Evolutionary conservation across 2,113 vertebrate species (phyloP).

Genomic region (Callipepla californica): DNA sequence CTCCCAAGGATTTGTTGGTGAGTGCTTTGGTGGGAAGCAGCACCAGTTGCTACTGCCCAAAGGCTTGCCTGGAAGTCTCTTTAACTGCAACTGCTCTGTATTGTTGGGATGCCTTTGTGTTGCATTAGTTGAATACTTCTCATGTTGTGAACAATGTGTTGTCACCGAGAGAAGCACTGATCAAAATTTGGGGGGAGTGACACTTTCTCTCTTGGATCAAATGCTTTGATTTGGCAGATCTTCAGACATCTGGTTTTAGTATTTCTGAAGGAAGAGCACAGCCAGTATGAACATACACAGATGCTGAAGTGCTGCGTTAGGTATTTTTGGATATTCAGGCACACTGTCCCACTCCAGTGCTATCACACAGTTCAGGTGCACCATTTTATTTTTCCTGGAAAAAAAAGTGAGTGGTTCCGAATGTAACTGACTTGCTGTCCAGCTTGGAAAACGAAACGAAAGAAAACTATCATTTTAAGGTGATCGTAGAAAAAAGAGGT

Average conservation of each 20-base stretch:
- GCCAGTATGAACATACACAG: background rate
- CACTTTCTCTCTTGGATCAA: background rate
- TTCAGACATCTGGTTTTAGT: background rate
- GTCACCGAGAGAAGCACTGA: background rate
- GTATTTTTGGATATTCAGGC: background rate
- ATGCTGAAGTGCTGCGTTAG: background rate
- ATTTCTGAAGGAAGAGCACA: background rate
- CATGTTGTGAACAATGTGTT: background rate
- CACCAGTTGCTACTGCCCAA: slow-evolving; percentile 7
- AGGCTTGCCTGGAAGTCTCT: slow-evolving; percentile 35
- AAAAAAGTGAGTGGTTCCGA: background rate
- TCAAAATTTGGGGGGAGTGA: background rate
- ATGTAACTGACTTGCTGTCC: background rate
- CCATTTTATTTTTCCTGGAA: background rate
- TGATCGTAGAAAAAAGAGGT: background rate
- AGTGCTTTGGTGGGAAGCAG: slow-evolving; percentile 1
- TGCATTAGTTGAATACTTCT: background rate
- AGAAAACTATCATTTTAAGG: background rate
- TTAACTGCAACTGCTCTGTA: background rate
- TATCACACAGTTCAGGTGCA: background rate
- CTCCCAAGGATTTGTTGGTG: slow-evolving; percentile 7
- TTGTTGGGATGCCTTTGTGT: background rate
- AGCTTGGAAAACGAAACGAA: background rate
- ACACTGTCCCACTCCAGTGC: background rate
- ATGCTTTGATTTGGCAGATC: background rate